Evolutionary conservation across 2,113 vertebrate species (phyloP), one percentile per base, ranked within the genome.

Genomic region (Ivindomyrus marchei): DNA sequence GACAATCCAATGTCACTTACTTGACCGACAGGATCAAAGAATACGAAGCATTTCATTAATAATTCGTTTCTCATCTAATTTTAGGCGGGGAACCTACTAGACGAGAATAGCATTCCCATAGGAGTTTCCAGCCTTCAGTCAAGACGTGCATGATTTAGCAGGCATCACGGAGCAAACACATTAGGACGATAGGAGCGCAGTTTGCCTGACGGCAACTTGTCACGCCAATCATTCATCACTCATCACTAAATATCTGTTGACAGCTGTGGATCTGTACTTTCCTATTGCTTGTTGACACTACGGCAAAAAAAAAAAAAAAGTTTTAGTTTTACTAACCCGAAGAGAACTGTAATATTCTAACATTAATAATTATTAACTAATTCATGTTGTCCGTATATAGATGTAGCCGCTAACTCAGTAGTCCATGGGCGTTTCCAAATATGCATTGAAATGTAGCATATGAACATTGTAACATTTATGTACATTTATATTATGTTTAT

Each of bases 1-100:
- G 62, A 77, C 15, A 42, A 19, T 39, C 31, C 74, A 15, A 39
- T 77, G 36, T 77, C 36, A 77, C 36, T 77, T 36, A 39, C 74
- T 80, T 36, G 74, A 80, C 74, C 74, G 74, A 42, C 15, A 80
- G 74, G 36, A 39, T 19, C 36, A 17, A 80, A 80, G 11, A 10
- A 42, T 80, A 80, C 15, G 36, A 80, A 42, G 74, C 17, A 80
- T 42, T 80, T 80, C 36, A 80, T 80, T 39, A 42, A 80, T 80
- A 80, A 42, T 36, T 80, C 36, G 74, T 39, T 80, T 36, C 74
- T 17, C 36, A 7, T 80, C 74, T 80, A 80, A 80, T 80, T 80
- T 80, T 80, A 80, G 74, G 74, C 74, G 27, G 74, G 74, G 74
- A 39, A 80, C 74, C 74, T 80, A 39, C 74, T 80, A 70, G n/a